phyloP scores from a whole-genome alignment of 2,113 vertebrate genomes.

The Perca fluviatilis region DNA sequence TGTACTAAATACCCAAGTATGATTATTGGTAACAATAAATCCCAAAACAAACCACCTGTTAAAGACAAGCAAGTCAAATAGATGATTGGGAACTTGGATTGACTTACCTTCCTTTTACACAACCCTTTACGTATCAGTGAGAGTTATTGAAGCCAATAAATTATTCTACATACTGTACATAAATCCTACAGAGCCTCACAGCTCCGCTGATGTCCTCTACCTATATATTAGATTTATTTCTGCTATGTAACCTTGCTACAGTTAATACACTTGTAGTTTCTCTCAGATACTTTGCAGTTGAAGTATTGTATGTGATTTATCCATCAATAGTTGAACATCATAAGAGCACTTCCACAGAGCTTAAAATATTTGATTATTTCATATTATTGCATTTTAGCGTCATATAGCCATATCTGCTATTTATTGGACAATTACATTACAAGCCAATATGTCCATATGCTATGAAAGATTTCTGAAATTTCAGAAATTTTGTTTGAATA shows the following conservation, averaged over 20 bases:
- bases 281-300: background rate
- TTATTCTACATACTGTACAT: background rate
- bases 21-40: background rate
- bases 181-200: background rate
- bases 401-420: background rate
- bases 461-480: background rate
- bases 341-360: no score
- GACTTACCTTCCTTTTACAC: background rate
- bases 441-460: background rate
- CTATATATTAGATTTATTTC: background rate
- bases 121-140: background rate
- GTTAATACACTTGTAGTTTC: background rate
- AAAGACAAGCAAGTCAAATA: background rate
- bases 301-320: background rate
- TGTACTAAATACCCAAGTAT: background rate
- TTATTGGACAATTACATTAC: background rate
- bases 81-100: background rate
- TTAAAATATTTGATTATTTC: background rate
- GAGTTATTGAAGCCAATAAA: constrained; percentile 3
- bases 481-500: background rate
- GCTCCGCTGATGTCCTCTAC: constrained; percentile 5
- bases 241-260: background rate
- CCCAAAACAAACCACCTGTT: background rate
- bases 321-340: background rate
- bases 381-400: no score